Evolutionary conservation across 2,113 vertebrate species (phyloP), one percentile per base, ranked within the genome.

Genomic region (Callipepla squamata): DNA sequence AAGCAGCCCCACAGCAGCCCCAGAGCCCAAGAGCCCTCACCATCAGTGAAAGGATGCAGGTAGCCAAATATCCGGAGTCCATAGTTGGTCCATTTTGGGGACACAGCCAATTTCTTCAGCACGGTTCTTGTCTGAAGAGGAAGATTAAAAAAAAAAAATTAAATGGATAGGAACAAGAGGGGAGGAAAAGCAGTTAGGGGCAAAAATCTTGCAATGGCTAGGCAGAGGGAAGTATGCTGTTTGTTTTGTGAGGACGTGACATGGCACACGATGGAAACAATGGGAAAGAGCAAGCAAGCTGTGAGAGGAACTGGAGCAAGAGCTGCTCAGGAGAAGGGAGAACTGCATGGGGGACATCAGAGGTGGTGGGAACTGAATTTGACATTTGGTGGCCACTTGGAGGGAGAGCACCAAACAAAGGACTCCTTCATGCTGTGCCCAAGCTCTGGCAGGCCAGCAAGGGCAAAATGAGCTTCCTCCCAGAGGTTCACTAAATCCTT

Each of bases 51-150:
- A 40, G 99, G 99, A 91, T 99, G 99, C 81, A 99, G 89, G 93
- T 99, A 99, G 87, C 99, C 99, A 95, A 99, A 99, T 94, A 99
- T 98, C 67, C 99, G 97, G 79, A 99, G 98, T 19, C 99, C 99
- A 2, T 99, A 99, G 96, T 99, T 98, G 72, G 97, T 99, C 99
- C 99, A 99, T 76, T 96, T 98, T 51, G 99, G 99, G 32, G 98
- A 97, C 45, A 99, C 96, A 0, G 99, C 99, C 96, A 99, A 94
- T 94, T 99, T 99, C 96, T 97, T 97, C 77, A 99, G 96, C 3
- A 97, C 99, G 20, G 97, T 98, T 79, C 99, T 98, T 26, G 96
- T 97, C 99, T 99, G 94, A 48, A 93, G 58, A 4, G 25, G 26
- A 55, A 89, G 36, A 20, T 72, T 67, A 62, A 82, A 81, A 73